Percentiles rank a stretch among this genome's conserved stretches.
These are phyloP conservation scores for Ophion obscuratus DNA, from an alignment of 2,888 invertebrate genomes.

Conservation along the genomic window DNA sequence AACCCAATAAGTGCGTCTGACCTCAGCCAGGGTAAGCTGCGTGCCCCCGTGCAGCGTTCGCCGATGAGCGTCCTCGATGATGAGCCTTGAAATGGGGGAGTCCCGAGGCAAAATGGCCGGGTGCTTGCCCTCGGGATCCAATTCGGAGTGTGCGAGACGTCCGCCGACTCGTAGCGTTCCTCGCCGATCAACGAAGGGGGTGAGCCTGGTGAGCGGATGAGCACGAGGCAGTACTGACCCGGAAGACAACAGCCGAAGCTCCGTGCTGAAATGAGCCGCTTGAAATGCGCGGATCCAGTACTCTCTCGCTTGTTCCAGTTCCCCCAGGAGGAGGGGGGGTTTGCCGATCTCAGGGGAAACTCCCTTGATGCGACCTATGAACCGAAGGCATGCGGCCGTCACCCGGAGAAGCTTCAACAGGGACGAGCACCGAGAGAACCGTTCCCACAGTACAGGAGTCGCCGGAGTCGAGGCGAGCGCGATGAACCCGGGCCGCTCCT, in stretches of 20 bases:
- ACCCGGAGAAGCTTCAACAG: not conserved
- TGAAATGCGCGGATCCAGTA: conserved; percentile 8
- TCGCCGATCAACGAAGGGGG: conserved; percentile 17
- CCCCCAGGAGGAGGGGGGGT: too few species aligned
- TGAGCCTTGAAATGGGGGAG: not conserved
- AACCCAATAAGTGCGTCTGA: too few species aligned
- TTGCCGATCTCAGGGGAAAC: too few species aligned
- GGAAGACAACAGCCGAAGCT: not conserved
- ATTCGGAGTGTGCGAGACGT: not conserved
- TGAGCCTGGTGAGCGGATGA: conserved; percentile 31
- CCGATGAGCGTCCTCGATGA: conserved; percentile 15
- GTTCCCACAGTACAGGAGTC: not conserved
- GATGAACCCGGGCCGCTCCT: conserved; percentile 20
- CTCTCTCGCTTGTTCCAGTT: too few species aligned
- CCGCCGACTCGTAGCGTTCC: not conserved
- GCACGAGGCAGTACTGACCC: not conserved
- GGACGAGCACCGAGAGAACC: not conserved
- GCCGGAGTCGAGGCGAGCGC: too few species aligned
- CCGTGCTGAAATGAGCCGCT: not conserved
- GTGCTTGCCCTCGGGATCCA: conserved; percentile 35
- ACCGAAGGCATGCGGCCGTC: conserved; percentile 7
- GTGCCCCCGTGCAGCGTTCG: not conserved
- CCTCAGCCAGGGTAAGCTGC: too few species aligned
- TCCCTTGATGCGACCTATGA: not conserved
- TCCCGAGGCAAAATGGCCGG: conserved; percentile 30